Conservation (phyloP, 1,140 invertebrate genomes). For the Ectropis grisescens region DNA sequence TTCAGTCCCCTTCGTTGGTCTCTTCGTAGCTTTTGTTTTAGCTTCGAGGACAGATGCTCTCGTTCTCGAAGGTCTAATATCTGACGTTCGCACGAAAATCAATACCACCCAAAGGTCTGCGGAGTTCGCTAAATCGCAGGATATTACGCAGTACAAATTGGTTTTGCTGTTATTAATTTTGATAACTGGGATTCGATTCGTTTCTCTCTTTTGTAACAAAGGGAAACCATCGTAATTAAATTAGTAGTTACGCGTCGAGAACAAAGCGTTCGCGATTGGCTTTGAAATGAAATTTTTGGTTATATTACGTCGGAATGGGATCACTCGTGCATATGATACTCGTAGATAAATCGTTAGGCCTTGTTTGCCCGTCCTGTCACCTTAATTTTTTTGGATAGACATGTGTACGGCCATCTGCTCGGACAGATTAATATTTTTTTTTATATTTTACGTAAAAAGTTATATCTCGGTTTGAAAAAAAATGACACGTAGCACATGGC, state of each 20-base stretch:
- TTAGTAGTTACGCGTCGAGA: constrained; percentile 37
- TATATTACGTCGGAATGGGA: no score
- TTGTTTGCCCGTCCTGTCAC: no score
- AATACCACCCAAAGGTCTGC: constrained; percentile 41
- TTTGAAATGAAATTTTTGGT: constrained; percentile 37
- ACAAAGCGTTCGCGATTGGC: constrained; percentile 26
- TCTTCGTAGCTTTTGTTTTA: constrained; percentile 17
- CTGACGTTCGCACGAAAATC: no score
- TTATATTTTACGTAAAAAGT: constrained; percentile 56
- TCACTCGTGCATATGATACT: not conserved
- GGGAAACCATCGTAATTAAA: constrained; percentile 65
- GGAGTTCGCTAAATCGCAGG: constrained; percentile 52
- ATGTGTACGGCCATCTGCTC: constrained; percentile 59
- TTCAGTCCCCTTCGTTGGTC: constrained; percentile 20
- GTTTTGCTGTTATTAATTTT: constrained; percentile 67
- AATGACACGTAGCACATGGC: constrained; percentile 65
- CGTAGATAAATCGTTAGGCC: no score
- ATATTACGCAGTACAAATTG: constrained; percentile 66
- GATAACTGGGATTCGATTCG: constrained; percentile 67
- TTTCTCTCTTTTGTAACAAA: constrained; percentile 69
- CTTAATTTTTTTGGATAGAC: constrained; percentile 45
- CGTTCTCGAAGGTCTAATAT: constrained; percentile 25
- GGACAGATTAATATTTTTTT: constrained; percentile 58
- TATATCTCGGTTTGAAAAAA: constrained; percentile 50
- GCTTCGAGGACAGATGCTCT: constrained; percentile 5